Percentiles rank a stretch among this genome's conserved stretches.
These are phyloP conservation scores for Tetragnatha montana DNA, from an alignment of 2,888 invertebrate genomes.

Conservation along the genomic window DNA sequence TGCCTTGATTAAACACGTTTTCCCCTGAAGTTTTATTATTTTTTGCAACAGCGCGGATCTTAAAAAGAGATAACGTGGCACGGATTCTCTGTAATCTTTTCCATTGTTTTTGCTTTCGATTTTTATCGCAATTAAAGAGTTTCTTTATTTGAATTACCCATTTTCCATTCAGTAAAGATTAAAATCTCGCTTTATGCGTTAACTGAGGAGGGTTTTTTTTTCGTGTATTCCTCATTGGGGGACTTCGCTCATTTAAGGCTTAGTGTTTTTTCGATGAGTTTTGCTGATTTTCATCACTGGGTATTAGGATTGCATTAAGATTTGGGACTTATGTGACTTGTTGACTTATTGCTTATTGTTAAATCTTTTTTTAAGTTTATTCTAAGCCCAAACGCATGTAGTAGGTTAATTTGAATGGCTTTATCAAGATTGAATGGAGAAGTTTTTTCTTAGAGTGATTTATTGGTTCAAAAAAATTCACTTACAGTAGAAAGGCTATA, in stretches of 20 bases:
- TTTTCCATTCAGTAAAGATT: constrained; percentile 11
- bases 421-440: not conserved
- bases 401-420: not conserved
- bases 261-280: not conserved
- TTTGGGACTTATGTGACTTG: not conserved
- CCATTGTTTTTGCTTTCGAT: constrained; percentile 29
- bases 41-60: constrained; percentile 24
- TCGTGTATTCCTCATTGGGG: not conserved
- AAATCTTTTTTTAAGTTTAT: not conserved
- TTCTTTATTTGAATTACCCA: constrained; percentile 14
- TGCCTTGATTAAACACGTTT: constrained; percentile 43
- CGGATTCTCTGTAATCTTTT: not conserved
- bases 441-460: too few relatives aligned
- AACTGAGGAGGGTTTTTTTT: not conserved
- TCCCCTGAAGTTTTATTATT: constrained; percentile 22
- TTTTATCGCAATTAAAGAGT: constrained; percentile 51
- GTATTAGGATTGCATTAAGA: not conserved
- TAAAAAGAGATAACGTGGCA: constrained; percentile 21
- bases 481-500: too few relatives aligned
- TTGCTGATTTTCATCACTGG: not conserved
- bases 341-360: not conserved
- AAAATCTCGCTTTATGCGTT: constrained; percentile 16
- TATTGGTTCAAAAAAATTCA: too few relatives aligned
- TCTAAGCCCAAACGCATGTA: not conserved
- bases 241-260: not conserved